Evolutionary conservation across 2,113 vertebrate species (phyloP), one percentile per base, ranked within the genome.

Genomic region (Eretmochelys imbricata): DNA sequence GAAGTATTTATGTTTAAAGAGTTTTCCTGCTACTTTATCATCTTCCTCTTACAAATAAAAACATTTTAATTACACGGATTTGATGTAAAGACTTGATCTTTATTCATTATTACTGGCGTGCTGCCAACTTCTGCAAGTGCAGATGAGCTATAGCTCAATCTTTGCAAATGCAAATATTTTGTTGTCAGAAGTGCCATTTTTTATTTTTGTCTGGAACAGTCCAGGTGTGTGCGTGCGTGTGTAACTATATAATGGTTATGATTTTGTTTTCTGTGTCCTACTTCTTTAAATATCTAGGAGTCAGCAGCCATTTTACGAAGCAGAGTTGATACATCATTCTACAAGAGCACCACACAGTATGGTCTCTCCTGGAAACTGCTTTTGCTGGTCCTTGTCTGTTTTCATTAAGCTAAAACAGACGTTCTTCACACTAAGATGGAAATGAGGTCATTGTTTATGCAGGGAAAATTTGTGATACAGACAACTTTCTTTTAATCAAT

Each of bases 21-120:
- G 46, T 69, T 59, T 50, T 87, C 50, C 80, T 89, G 75, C 84
- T 91, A 78, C 80, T 93, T 69, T 85, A 76, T 31, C 91, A 89
- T 91, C 93, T 85, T 97, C 50, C 59, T 80, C 51, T 79, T 53
- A 76, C 90, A 94, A 93, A 95, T 49, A 84, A 93, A 69, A 90
- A 80, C 69, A 7, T 80, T 90, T 85, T 91, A 91, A 69, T 90
- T 24, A 84, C 92, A 90, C 29, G 93, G 89, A 75, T 75, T 0
- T 27, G 72, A 76, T 76, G 38, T 22, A 76, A 76, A 76, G 72
- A 24, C 24, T 25, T 42, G 38, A 24, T 93, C 85, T 91, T 95
- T 92, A 92, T 87, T 90, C 1, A 1, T 80, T 89, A 91, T 62
- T 85, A 31, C 72, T 91, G 93, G 94, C 94, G 49, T 0, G 1